phyloP scores from a whole-genome alignment of 1,140 invertebrate species.

The Cataglyphis hispanica region DNA sequence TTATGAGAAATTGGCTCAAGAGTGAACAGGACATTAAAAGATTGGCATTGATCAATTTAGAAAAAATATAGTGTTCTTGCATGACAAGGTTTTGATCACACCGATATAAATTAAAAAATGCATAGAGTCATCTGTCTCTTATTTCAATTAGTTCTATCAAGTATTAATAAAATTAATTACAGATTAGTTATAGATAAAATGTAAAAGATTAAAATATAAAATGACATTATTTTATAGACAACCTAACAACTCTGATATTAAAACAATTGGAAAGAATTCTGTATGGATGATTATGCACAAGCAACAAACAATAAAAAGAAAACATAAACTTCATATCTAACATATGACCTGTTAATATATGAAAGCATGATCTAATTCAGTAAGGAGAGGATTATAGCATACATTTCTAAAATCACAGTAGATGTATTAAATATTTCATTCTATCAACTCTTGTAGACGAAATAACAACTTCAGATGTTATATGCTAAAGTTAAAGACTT shows the following conservation, averaged over 20 bases:
- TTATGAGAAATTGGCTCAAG: too few species aligned
- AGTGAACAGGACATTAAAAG: too few species aligned
- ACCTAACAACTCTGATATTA: slow-evolving; percentile 1
- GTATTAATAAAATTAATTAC: not conserved
- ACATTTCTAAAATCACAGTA: slow-evolving; percentile 68
- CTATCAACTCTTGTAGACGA: slow-evolving; percentile 50
- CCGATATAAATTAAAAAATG: not conserved
- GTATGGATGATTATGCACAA: not conserved
- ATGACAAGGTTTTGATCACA: not conserved
- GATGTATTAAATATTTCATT: slow-evolving; percentile 52
- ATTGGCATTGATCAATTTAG: too few species aligned
- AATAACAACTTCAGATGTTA: slow-evolving; percentile 37
- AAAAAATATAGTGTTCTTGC: too few species aligned
- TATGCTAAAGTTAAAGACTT: slow-evolving; percentile 44
- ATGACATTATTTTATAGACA: not conserved
- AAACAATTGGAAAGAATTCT: not conserved
- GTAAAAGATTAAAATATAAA: not conserved
- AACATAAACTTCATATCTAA: slow-evolving; percentile 34
- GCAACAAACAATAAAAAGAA: slow-evolving; percentile 18
- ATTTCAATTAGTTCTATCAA: not conserved
- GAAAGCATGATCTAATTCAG: slow-evolving; percentile 49
- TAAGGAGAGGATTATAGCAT: slow-evolving; percentile 62
- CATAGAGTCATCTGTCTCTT: not conserved
- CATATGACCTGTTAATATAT: not conserved
- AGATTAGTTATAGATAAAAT: not conserved